Conservation (phyloP, 2,797 vertebrate genomes). For the Propithecus perrieri region DNA sequence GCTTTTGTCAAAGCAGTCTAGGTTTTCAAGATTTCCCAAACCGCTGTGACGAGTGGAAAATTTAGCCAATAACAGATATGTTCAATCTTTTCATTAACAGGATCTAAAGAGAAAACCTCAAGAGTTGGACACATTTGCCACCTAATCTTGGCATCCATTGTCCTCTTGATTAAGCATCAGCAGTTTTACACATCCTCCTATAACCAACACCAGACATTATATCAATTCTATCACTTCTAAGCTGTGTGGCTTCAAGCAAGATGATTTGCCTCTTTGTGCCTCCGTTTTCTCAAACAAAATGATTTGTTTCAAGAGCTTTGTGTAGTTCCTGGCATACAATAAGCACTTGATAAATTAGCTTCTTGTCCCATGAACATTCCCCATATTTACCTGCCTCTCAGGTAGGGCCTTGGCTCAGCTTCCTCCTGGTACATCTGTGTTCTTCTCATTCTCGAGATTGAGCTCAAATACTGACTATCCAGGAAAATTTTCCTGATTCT, state of each 20-base stretch:
- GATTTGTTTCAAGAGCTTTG: slow-evolving; percentile 2
- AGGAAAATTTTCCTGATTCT: background rate
- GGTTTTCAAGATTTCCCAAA: background rate
- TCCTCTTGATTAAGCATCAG: background rate
- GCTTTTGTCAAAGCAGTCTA: background rate
- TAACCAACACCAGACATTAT: background rate
- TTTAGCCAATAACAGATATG: background rate
- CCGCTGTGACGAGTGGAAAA: background rate
- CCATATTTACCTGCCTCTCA: background rate
- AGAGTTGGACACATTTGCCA: background rate
- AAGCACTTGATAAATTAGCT: background rate
- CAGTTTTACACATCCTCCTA: background rate
- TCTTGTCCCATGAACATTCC: background rate
- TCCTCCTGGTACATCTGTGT: background rate
- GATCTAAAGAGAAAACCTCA: background rate
- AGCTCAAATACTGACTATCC: background rate
- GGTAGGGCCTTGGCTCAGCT: background rate
- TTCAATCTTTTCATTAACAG: background rate
- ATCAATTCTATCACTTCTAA: background rate
- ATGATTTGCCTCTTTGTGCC: background rate
- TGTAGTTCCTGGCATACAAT: background rate
- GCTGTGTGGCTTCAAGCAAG: background rate
- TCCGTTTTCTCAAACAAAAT: background rate
- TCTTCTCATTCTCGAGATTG: background rate
- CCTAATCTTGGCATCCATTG: background rate